phyloP scores from a whole-genome alignment of 1,140 invertebrate genomes.

The Pinna nobilis region DNA sequence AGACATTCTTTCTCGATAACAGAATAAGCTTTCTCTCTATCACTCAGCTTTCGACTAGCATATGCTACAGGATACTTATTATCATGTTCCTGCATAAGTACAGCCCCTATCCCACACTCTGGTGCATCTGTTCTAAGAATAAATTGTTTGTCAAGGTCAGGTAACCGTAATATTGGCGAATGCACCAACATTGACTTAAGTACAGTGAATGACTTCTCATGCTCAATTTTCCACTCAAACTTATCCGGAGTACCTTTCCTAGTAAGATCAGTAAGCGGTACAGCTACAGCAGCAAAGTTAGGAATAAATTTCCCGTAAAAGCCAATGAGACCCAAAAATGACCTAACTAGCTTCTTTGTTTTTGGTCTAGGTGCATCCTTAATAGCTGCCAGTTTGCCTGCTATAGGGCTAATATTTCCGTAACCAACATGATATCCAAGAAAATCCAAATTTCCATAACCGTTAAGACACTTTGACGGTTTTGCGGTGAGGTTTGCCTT shows the following conservation, averaged over 20 bases:
- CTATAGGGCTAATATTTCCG: background rate
- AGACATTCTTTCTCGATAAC: slow-evolving; percentile 72
- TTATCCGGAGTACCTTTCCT: background rate
- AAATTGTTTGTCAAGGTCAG: slow-evolving; percentile 53
- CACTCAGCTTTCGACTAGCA: slow-evolving; percentile 39
- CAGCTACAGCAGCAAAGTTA: too few species aligned
- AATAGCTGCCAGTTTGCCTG: too few species aligned
- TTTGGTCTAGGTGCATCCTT: too few species aligned
- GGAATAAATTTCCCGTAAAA: too few species aligned
- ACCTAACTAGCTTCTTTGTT: too few species aligned
- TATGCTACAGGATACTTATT: slow-evolving; percentile 55
- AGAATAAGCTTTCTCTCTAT: slow-evolving; percentile 53
- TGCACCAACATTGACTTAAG: background rate
- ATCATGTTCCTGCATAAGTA: slow-evolving; percentile 19
- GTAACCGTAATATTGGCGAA: background rate
- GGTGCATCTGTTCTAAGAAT: slow-evolving; percentile 61
- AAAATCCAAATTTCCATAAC: background rate
- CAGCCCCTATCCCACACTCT: slow-evolving; percentile 42
- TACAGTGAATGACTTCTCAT: background rate
- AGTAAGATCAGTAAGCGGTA: too few species aligned
- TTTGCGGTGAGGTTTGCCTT: slow-evolving; percentile 20
- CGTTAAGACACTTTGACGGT: slow-evolving; percentile 35
- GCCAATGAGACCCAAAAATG: too few species aligned
- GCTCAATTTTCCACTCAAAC: background rate
- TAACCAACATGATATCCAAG: background rate